phyloP scores from a whole-genome alignment of 2,888 invertebrate genomes.

The Clivina fossor region DNA sequence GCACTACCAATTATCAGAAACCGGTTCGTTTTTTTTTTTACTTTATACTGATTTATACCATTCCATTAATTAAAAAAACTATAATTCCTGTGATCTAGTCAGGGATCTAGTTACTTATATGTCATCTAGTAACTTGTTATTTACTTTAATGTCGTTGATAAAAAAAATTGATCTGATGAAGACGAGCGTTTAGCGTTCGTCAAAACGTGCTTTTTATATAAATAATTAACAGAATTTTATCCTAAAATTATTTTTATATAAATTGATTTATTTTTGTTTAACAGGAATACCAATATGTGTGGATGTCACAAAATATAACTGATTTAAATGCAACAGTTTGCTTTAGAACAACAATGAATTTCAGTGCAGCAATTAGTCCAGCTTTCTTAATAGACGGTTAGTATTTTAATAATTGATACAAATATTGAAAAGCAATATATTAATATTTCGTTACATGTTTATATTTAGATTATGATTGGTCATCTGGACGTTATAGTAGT shows the following conservation, averaged over 20 bases:
- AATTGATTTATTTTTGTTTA: slow-evolving; percentile 35
- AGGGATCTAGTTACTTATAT: too few species aligned
- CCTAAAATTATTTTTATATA: slow-evolving; percentile 11
- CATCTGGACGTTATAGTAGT: slow-evolving; percentile 75
- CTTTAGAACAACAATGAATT: slow-evolving; percentile 71
- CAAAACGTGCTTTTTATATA: too few species aligned
- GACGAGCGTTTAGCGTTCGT: too few species aligned
- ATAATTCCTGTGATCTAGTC: too few species aligned
- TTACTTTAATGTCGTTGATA: too few species aligned
- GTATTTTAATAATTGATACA: slow-evolving; percentile 47
- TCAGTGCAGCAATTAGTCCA: slow-evolving; percentile 76
- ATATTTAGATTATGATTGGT: slow-evolving; percentile 72
- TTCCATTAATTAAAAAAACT: too few species aligned
- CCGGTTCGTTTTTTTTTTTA: slow-evolving; percentile 45
- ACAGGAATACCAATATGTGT: slow-evolving; percentile 54
- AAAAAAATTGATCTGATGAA: too few species aligned
- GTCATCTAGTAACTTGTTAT: too few species aligned
- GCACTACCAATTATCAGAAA: slow-evolving; percentile 51
- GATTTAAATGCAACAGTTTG: slow-evolving; percentile 66
- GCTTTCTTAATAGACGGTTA: slow-evolving; percentile 75
- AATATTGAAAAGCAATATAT: slow-evolving; percentile 8
- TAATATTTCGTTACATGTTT: slow-evolving; percentile 25
- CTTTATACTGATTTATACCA: too few species aligned
- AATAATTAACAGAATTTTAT: too few species aligned
- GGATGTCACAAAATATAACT: slow-evolving; percentile 61